Conservation (phyloP, 2,113 vertebrate genomes). For the Callionymus lyra region DNA sequence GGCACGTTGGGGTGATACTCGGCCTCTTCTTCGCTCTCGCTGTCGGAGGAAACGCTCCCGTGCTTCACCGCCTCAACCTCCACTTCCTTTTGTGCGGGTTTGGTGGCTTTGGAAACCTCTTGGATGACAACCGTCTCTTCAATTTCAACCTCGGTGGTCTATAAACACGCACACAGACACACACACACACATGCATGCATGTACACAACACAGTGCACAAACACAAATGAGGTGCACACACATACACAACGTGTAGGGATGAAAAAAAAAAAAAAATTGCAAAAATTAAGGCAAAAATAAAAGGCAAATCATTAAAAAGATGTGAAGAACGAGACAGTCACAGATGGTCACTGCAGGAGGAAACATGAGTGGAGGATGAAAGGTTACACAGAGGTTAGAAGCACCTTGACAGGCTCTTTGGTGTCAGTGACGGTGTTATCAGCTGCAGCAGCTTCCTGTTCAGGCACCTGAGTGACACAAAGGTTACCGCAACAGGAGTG, state of each 20-base stretch:
- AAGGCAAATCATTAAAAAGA: slow-evolving; percentile 16
- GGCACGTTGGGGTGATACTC: slow-evolving; percentile 80
- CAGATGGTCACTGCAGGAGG: not conserved
- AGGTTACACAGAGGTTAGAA: slow-evolving; percentile 47
- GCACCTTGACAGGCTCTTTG: slow-evolving; percentile 86
- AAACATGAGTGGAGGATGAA: slow-evolving; percentile 19
- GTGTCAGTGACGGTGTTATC: slow-evolving; percentile 60
- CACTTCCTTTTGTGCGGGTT: slow-evolving; percentile 50
- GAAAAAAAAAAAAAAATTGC: slow-evolving; percentile 63
- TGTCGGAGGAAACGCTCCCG: slow-evolving; percentile 80
- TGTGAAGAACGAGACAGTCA: not conserved
- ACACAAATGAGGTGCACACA: slow-evolving; percentile 31
- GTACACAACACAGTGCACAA: slow-evolving; percentile 44
- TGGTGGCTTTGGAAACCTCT: slow-evolving; percentile 75
- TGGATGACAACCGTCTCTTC: slow-evolving; percentile 81
- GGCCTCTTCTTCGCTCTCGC: slow-evolving; percentile 89
- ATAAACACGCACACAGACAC: slow-evolving; percentile 39
- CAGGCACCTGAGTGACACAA: slow-evolving; percentile 79
- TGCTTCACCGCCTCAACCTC: slow-evolving; percentile 38
- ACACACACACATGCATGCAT: slow-evolving; percentile 51
- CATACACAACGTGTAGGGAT: slow-evolving; percentile 60
- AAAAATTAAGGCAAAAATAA: slow-evolving; percentile 54
- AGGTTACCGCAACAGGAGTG: slow-evolving; percentile 75
- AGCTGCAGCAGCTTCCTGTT: slow-evolving; percentile 56
- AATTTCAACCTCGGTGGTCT: slow-evolving; percentile 87